Evolutionary conservation across 1,140 invertebrate species (phyloP), one percentile per base, ranked within the genome.

Genomic region (Oncopodura yosiiana): DNA sequence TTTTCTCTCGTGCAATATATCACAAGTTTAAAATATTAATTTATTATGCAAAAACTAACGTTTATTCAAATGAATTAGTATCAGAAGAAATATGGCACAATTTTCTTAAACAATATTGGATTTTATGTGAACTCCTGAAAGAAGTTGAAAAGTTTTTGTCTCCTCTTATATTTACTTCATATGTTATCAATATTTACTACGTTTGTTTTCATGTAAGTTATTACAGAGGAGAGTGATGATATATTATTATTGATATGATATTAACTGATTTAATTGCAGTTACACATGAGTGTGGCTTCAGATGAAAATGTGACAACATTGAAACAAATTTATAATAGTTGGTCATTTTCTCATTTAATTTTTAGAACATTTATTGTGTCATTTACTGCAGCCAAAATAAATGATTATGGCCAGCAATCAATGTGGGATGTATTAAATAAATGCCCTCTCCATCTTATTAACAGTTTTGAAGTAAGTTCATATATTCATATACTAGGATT

Each of bases 11-110:
- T 32, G 52, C 53, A 6, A 14, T 60, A 8, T 60, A 50, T 23
- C 41, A 27, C 42, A 43, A 55, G 34, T 60, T 55, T 18, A 55
- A 55, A 42, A 3, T 4, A 19, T 46, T 60, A 14, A 36, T 32
- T n/a, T 16, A 50, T 19, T n/a, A 46, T 23, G 44, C 36, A 19
- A 32, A 21, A 9, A 16, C 45, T 16, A 26, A 30, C 4, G 5
- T 18, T 11, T 39, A 14, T 51, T 12, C 19, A 26, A 2, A 23
- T 23, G 16, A 1, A 3, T 8, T 1, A 39, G 18, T 30, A 11
- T 51, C 3, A 19, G 41, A 18, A 36, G 23, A 24, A 2, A 23
- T 26, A 12, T 32, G n/a, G 3, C 19, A 3, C 16, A 24, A 14
- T 30, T 24, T 4, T 48, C 19, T 18, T 23, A 41, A 54, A 12